Base-by-base conservation (phyloP, 2,888 invertebrate genomes). In the Chalcosyrphus nemorum region DNA sequence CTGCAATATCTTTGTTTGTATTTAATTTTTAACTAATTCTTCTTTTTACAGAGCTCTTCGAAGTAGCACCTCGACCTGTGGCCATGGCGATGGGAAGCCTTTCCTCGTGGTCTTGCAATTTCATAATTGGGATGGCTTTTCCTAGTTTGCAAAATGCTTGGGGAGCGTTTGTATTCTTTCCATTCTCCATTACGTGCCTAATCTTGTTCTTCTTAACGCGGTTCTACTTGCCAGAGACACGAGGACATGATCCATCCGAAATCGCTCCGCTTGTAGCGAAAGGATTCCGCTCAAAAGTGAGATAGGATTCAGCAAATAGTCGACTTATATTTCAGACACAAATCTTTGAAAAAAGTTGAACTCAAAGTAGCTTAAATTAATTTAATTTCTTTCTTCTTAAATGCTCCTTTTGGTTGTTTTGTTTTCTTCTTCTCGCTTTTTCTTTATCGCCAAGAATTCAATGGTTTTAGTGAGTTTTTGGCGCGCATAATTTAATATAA, bases 71-170 rank as follows among this genome's bases (percentile, higher is more conserved):
- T 0, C 93, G 97, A n/a, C 94, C 96, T 0, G 94, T 95, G 17
- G 97, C 96, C 63, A 97, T 97, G 96, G 95, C 97, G 54, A 93
- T 97, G 90, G 97, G 97, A 45, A 96, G 96, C 81, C 93, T 97
- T 88, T 93, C 95, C 80, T 98, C 97, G 90, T 98, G 98, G 97
- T 93, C 94, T 0, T 96, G 96, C 50, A 98, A 98, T 92, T 96
- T 98, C 90, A 89, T 96, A 4, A 95, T 98, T 81, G 97, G 96
- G 32, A 94, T 97, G 93, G 92, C 94, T 17, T 97, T 97, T 92
- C 95, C 95, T 6, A 90, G 92, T 9, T 89, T 97, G 89, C 92
- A 95, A 86, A 91, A 90, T 13, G 87, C 91, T 29, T 93, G 96
- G 86, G 95, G 95, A 0, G 92, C 96, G 1, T 94, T 94, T 88